Conservation (phyloP, 2,797 vertebrate species). For the Lates japonicus region DNA sequence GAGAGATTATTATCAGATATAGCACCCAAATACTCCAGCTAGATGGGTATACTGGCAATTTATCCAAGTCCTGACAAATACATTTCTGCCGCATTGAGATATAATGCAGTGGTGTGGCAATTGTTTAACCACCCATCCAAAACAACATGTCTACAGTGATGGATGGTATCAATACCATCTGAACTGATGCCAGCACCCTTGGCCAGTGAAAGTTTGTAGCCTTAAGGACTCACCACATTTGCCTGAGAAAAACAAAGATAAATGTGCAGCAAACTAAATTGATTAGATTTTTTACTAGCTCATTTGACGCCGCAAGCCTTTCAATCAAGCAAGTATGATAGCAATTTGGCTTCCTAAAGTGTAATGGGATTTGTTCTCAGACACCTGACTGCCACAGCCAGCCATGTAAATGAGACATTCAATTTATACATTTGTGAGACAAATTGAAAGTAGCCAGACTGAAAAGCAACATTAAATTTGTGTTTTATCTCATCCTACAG, state of each 20-base stretch:
- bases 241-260: conserved; percentile 8
- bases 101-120: conserved; percentile 40
- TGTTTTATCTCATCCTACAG: conserved; percentile 36
- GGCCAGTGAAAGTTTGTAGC: conserved; percentile 17
- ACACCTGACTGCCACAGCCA: conserved; percentile 74
- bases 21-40: conserved; percentile 57
- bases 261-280: conserved; percentile 32
- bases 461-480: conserved; percentile 42
- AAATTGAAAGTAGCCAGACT: conserved; percentile 40
- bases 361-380: conserved; percentile 77
- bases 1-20: conserved; percentile 58
- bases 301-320: conserved; percentile 57
- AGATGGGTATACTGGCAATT: conserved; percentile 53
- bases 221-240: conserved; percentile 6
- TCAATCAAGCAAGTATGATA: conserved; percentile 75
- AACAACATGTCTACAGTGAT: conserved; percentile 39
- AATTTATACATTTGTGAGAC: conserved; percentile 36
- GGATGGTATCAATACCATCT: conserved; percentile 31
- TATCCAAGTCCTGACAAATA: conserved; percentile 62
- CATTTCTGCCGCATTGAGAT: conserved; percentile 58
- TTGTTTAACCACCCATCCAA: conserved; percentile 45
- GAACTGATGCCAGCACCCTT: conserved; percentile 19
- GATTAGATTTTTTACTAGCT: conserved; percentile 30
- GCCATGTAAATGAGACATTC: conserved; percentile 72
- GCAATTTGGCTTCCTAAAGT: conserved; percentile 79